Percentiles rank a stretch among this genome's conserved stretches.
Evolutionary conservation across 2,797 vertebrate genomes (phyloP).

Genomic region (Kryptopterus vitreolus): DNA sequence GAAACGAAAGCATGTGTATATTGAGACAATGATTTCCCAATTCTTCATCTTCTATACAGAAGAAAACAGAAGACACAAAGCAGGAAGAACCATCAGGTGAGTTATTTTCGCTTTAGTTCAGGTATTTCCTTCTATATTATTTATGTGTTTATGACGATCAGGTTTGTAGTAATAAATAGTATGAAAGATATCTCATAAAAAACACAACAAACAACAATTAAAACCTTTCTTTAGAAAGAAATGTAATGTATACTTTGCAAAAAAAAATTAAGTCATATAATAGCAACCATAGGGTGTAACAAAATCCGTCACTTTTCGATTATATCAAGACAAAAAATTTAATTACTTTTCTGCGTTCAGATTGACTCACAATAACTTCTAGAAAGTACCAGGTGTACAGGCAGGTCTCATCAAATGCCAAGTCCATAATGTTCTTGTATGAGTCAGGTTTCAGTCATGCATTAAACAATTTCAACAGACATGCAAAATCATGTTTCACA

Average conservation of each 20-base stretch:
- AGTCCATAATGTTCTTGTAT: neutral
- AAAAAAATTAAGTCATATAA: neutral
- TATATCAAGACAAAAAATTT: neutral
- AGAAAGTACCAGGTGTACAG: neutral
- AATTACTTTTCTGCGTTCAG: neutral
- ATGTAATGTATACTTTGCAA: neutral
- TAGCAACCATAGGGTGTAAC: neutral
- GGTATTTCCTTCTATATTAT: neutral
- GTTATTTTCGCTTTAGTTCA: neutral
- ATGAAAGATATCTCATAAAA: neutral
- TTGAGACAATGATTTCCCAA: neutral
- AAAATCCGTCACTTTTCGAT: neutral
- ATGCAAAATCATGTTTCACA: neutral
- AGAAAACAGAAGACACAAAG: constrained; percentile 25
- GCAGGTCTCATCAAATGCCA: neutral
- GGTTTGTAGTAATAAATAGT: neutral
- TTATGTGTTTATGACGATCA: neutral
- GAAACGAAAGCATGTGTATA: neutral
- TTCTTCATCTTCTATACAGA: neutral
- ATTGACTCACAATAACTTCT: too few relatives aligned
- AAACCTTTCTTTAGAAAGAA: neutral
- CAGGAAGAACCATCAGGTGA: constrained; percentile 37
- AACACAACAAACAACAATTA: too few relatives aligned
- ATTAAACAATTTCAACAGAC: neutral
- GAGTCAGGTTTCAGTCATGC: neutral